A percentile compares a stretch with the other conserved stretches of the same genome.
Conservation (phyloP, 2,113 vertebrate genomes). For the Pomatorhinus ruficollis region DNA sequence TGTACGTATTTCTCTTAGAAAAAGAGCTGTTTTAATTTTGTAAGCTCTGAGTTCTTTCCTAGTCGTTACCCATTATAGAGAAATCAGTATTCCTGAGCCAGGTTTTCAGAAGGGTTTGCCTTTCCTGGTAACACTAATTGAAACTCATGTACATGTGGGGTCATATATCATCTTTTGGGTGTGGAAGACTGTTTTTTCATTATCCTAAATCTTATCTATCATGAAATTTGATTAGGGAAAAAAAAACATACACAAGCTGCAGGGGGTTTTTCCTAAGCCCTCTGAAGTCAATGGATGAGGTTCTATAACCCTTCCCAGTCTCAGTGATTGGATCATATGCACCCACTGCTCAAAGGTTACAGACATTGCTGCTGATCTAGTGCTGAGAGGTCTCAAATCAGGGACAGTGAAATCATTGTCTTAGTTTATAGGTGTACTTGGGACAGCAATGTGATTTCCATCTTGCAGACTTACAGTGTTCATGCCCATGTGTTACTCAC, state of each 20-base stretch:
- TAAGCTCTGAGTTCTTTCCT: neutral
- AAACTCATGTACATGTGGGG: neutral
- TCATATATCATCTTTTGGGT: neutral
- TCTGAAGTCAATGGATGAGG: neutral
- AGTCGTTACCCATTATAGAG: neutral
- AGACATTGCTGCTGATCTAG: neutral
- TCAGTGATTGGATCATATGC: neutral
- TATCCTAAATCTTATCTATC: neutral
- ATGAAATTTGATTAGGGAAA: neutral
- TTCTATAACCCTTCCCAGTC: neutral
- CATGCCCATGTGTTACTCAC: neutral
- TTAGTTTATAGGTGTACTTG: neutral
- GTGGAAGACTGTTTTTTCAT: neutral
- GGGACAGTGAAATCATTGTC: neutral
- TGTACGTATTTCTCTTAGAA: neutral
- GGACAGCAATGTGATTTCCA: neutral
- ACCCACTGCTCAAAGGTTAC: neutral
- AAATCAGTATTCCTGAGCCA: neutral
- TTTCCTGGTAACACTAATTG: neutral
- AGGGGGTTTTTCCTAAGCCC: neutral
- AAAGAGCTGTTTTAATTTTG: neutral
- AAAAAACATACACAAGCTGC: neutral
- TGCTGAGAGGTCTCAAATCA: neutral
- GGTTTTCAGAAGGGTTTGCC: neutral
- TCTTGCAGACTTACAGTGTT: neutral